These are phyloP conservation scores for Athene cunicularia DNA, from an alignment of 2,113 vertebrate genomes.

Conservation along the genomic window DNA sequence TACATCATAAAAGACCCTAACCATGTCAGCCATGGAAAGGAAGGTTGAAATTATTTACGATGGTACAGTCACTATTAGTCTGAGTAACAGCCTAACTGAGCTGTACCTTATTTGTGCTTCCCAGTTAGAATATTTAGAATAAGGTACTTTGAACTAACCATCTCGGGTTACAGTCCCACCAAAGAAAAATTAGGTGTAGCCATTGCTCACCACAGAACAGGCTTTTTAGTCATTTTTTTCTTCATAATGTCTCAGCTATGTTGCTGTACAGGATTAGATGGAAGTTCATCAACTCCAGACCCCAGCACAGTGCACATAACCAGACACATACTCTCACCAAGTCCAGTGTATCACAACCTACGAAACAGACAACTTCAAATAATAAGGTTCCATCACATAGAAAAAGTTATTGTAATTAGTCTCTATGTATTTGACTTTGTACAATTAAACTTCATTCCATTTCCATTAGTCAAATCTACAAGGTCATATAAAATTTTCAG, in stretches of 20 bases:
- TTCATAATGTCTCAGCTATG: neutral
- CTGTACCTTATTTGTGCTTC: neutral
- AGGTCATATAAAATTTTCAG: constrained; percentile 1
- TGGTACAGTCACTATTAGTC: neutral
- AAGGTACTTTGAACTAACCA: neutral
- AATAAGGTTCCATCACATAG: neutral
- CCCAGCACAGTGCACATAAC: neutral
- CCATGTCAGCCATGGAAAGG: neutral
- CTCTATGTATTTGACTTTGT: neutral
- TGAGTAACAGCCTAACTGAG: neutral
- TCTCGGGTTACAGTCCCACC: neutral
- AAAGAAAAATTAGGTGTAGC: neutral
- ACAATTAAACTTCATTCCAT: constrained; percentile 33
- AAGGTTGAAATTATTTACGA: neutral
- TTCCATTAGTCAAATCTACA: constrained; percentile 27
- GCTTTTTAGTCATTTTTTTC: neutral
- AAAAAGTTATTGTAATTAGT: constrained; percentile 11
- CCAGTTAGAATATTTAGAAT: neutral
- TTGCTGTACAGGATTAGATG: neutral
- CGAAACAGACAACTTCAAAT: neutral
- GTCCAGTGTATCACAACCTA: neutral
- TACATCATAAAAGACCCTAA: neutral
- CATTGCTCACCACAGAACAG: neutral
- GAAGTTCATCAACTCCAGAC: neutral
- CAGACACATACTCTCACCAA: neutral